Conservation (phyloP, 2,797 vertebrate species). For the Sarcoramphus papa region DNA sequence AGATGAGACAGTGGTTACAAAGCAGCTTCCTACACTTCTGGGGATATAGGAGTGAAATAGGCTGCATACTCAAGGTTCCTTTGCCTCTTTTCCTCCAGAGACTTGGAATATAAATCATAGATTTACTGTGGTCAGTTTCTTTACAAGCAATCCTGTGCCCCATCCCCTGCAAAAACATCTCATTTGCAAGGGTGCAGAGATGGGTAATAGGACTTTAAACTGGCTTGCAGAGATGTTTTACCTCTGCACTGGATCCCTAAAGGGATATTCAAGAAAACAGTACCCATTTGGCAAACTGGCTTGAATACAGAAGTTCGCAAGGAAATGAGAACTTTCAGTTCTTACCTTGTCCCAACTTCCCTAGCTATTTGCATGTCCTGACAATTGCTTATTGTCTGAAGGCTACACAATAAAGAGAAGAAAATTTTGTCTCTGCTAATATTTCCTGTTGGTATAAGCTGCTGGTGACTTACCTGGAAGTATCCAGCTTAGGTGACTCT, state of each 20-base stretch:
- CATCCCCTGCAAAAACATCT: background rate
- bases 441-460: background rate
- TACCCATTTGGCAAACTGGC: background rate
- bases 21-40: background rate
- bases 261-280: background rate
- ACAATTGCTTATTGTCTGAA: background rate
- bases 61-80: background rate
- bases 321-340: background rate
- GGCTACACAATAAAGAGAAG: background rate
- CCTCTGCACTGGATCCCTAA: background rate
- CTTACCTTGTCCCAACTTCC: background rate
- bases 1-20: background rate
- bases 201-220: background rate
- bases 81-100: background rate
- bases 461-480: slow-evolving; percentile 16
- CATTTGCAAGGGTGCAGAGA: background rate
- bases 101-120: background rate
- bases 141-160: background rate
- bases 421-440: background rate
- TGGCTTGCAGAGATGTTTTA: background rate
- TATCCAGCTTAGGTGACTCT: slow-evolving; percentile 26
- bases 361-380: background rate
- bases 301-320: background rate
- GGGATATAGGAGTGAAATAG: background rate
- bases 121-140: background rate